These are phyloP conservation scores for Heliopora coerulea DNA, from an alignment of 92 coral and sea anemone species.

Conservation along the genomic window DNA sequence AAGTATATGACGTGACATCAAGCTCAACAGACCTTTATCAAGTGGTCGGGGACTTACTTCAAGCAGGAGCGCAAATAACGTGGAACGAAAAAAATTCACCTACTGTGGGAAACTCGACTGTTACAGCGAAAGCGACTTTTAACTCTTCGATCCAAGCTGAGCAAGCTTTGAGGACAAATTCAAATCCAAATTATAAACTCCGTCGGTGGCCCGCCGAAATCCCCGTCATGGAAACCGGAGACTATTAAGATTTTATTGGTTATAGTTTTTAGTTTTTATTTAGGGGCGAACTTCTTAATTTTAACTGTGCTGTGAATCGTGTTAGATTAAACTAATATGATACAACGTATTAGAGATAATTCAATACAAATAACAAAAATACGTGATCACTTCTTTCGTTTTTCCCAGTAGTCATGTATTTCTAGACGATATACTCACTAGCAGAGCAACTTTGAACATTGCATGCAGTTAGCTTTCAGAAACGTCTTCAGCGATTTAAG, in stretches of 20 bases:
- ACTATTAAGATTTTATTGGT: conserved; percentile 39
- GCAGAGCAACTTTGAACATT: too few species aligned
- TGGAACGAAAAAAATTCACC: conserved; percentile 38
- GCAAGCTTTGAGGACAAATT: conserved; percentile 58
- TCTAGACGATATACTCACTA: too few species aligned
- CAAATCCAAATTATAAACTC: conserved; percentile 73
- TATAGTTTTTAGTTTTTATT: conserved; percentile 38
- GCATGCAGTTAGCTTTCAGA: too few species aligned
- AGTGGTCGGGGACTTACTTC: conserved; percentile 65
- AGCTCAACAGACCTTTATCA: conserved; percentile 58
- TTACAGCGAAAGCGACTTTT: conserved; percentile 65
- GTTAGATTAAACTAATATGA: conserved; percentile 11
- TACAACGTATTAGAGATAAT: not conserved
- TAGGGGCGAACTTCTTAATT: conserved; percentile 14
- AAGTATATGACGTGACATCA: conserved; percentile 61
- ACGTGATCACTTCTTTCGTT: not conserved
- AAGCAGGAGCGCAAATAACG: conserved; percentile 68
- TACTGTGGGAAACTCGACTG: conserved; percentile 1
- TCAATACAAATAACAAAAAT: conserved; percentile 14
- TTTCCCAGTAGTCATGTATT: too few species aligned
- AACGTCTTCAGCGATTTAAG: too few species aligned
- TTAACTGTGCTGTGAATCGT: conserved; percentile 19
- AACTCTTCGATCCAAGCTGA: conserved; percentile 61
- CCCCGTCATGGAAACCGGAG: conserved; percentile 44
- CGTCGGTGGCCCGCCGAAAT: conserved; percentile 62